Percentiles rank a stretch among this genome's conserved stretches.
These are phyloP conservation scores for Erethizon dorsatum DNA, from an alignment of 2,797 vertebrate genomes.

Conservation along the genomic window DNA sequence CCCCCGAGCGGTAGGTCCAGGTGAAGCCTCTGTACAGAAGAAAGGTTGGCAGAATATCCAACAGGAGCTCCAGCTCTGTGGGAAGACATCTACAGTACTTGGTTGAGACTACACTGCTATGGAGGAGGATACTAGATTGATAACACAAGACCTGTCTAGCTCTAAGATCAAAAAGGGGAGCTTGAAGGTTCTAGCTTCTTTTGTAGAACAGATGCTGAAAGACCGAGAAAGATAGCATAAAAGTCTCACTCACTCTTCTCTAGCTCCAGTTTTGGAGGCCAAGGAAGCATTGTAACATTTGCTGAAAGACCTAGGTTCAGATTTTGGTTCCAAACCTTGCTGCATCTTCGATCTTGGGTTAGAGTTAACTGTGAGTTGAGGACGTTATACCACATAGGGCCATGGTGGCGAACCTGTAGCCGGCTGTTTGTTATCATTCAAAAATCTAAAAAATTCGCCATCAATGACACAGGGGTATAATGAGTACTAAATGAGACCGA, in stretches of 20 bases:
- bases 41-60: neutral
- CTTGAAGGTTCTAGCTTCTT: neutral
- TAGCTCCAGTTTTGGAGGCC: neutral
- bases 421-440: neutral
- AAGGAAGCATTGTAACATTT: neutral
- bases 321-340: neutral
- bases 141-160: neutral
- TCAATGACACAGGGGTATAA: neutral
- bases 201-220: constrained; percentile 37
- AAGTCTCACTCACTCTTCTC: neutral
- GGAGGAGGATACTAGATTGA: too few relatives aligned
- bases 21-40: neutral
- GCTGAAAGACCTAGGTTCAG: constrained; percentile 22
- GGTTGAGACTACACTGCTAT: too few relatives aligned
- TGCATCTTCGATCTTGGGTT: neutral
- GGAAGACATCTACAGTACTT: neutral
- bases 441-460: neutral
- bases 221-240: constrained; percentile 10
- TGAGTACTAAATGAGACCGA: neutral
- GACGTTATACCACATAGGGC: neutral
- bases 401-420: neutral
- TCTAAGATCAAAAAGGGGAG: neutral
- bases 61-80: neutral
- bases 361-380: neutral
- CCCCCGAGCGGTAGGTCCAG: neutral